A percentile compares a stretch with the other conserved stretches of the same genome.
These are phyloP conservation scores for Petaurus breviceps DNA, from an alignment of 2,113 vertebrate genomes.

Conservation along the genomic window DNA sequence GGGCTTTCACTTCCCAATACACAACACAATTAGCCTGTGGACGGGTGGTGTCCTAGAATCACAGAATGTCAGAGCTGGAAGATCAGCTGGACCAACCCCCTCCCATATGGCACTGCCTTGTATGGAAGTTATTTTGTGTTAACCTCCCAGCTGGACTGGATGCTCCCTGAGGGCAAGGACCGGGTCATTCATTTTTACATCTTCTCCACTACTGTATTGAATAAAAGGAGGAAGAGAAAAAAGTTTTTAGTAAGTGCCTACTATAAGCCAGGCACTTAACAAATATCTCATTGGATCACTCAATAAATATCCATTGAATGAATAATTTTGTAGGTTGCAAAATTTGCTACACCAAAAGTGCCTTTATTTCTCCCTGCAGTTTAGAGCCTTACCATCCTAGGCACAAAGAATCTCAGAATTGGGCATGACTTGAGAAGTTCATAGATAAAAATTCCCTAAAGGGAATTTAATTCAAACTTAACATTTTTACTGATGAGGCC, in stretches of 20 bases:
- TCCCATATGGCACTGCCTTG: background rate
- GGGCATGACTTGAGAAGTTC: background rate
- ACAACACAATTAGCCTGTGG: background rate
- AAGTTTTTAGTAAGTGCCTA: background rate
- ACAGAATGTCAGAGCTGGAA: background rate
- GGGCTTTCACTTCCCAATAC: background rate
- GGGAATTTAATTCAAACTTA: background rate
- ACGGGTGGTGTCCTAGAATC: background rate
- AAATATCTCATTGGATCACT: background rate
- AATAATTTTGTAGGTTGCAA: background rate
- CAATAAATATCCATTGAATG: background rate
- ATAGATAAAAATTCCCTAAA: background rate
- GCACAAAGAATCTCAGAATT: background rate
- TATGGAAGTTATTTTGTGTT: background rate
- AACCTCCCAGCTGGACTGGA: background rate
- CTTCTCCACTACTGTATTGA: background rate
- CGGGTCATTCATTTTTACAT: background rate
- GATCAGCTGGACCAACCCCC: background rate
- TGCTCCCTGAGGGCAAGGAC: background rate
- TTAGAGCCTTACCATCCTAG: background rate
- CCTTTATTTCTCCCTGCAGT: background rate
- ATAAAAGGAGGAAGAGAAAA: background rate
- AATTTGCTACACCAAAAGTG: background rate
- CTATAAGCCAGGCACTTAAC: background rate
- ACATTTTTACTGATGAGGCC: constrained; percentile 14